Conservation (phyloP, 1,140 invertebrate genomes). For the Carposina sasakii region DNA sequence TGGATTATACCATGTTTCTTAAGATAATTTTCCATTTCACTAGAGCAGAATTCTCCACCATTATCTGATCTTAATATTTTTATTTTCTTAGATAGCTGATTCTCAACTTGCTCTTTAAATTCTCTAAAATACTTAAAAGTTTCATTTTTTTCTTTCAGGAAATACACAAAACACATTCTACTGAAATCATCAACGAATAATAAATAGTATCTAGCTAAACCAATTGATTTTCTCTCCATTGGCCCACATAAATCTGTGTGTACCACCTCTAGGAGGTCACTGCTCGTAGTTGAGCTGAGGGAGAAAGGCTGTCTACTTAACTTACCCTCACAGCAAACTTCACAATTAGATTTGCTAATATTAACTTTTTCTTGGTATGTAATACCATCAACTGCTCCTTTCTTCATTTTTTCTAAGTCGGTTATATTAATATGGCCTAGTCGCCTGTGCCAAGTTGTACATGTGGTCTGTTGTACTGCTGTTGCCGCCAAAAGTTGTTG, state of each 20-base stretch:
- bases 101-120: slow-evolving; percentile 3
- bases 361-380: slow-evolving; percentile 1
- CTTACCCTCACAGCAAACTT: slow-evolving; percentile 32
- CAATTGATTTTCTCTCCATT: slow-evolving; percentile 4
- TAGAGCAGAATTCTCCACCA: slow-evolving; percentile 43
- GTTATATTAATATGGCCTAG: slow-evolving; percentile 18
- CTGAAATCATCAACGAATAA: slow-evolving; percentile 6
- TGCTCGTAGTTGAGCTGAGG: slow-evolving; percentile 9
- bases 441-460: slow-evolving; percentile 14
- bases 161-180: slow-evolving; percentile 4
- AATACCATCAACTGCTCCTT: slow-evolving; percentile 19
- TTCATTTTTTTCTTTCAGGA: slow-evolving; percentile 6
- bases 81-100: slow-evolving; percentile 15
- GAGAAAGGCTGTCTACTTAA: slow-evolving; percentile 22
- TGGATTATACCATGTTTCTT: slow-evolving; percentile 31
- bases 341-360: slow-evolving; percentile 13
- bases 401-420: slow-evolving; percentile 18
- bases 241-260: slow-evolving; percentile 14
- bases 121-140: background rate
- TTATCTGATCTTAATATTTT: slow-evolving; percentile 50
- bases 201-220: background rate
- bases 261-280: slow-evolving; percentile 25
- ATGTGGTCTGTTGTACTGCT: background rate
- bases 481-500: background rate
- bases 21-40: slow-evolving; percentile 24